phyloP scores from a whole-genome alignment of 53 echinoderm and acorn worm genomes.

The Patiria pectinifera region DNA sequence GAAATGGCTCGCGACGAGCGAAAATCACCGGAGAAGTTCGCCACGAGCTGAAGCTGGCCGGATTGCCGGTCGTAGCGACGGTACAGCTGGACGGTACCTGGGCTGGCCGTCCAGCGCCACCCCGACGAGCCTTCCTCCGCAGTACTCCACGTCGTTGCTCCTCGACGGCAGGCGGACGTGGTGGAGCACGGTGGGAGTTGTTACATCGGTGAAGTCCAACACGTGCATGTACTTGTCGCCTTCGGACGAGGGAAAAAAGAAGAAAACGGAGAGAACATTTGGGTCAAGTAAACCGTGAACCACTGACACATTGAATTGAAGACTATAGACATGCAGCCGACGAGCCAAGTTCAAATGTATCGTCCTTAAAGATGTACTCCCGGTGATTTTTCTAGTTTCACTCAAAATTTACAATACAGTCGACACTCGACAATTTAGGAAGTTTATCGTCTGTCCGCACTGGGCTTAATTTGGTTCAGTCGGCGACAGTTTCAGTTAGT shows the following conservation, averaged over 20 bases:
- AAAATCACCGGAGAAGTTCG: background rate
- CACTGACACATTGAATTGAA: too few species aligned
- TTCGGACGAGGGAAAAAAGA: background rate
- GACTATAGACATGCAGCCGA: too few species aligned
- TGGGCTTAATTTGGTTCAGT: too few species aligned
- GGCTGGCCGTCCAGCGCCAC: constrained; percentile 58
- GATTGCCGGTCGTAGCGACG: constrained; percentile 5
- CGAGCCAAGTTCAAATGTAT: too few species aligned
- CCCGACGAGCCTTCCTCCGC: constrained; percentile 65
- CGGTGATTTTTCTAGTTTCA: too few species aligned
- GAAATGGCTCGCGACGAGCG: background rate
- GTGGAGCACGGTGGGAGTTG: constrained; percentile 48
- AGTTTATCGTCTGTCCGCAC: too few species aligned
- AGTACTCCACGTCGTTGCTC: constrained; percentile 84
- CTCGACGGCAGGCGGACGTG: constrained; percentile 1
- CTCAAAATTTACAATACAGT: too few species aligned
- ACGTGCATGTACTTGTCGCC: constrained; percentile 78
- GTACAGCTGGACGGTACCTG: constrained; percentile 67
- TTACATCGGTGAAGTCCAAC: constrained; percentile 53
- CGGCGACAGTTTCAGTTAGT: too few species aligned
- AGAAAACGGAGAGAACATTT: too few species aligned
- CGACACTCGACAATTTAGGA: too few species aligned
- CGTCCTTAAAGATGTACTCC: too few species aligned
- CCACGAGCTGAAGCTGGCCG: background rate
- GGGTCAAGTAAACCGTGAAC: too few species aligned